These are phyloP conservation scores for Phalacrocorax aristotelis DNA, from an alignment of 2,113 vertebrate species.

Conservation along the genomic window DNA sequence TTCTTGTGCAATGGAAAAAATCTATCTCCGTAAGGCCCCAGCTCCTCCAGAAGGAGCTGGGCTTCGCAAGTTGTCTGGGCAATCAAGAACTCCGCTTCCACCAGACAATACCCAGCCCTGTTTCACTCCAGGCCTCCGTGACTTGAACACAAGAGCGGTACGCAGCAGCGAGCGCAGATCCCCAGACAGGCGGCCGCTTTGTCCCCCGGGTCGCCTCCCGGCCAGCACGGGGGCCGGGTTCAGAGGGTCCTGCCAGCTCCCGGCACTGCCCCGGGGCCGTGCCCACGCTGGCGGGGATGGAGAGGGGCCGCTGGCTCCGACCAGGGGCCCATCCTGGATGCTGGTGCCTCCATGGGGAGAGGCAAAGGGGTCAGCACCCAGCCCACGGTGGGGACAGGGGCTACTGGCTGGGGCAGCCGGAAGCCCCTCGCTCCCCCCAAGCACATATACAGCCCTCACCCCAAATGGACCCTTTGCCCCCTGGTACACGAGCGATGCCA, in stretches of 20 bases:
- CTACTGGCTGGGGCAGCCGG: neutral
- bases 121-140: slow-evolving; percentile 15
- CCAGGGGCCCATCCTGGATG: neutral
- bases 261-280: neutral
- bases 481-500: fast-evolving
- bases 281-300: neutral
- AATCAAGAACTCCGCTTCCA: neutral
- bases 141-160: slow-evolving; percentile 38
- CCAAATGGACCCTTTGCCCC: fast-evolving
- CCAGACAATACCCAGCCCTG: slow-evolving; percentile 48
- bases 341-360: neutral
- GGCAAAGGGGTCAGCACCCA: neutral
- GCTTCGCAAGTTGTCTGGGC: neutral
- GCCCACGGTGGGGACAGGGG: neutral
- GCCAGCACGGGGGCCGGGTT: neutral
- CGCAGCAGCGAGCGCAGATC: neutral
- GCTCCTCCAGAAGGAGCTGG: slow-evolving; percentile 3
- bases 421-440: neutral
- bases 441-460: neutral
- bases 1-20: slow-evolving; percentile 55
- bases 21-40: neutral
- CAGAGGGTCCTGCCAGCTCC: neutral
- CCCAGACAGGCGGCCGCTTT: slow-evolving; percentile 51
- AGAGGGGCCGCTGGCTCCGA: neutral
- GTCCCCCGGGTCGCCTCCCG: neutral